Base-by-base conservation (phyloP, 1,140 invertebrate species). In the Pogonomyrmex californicus region DNA sequence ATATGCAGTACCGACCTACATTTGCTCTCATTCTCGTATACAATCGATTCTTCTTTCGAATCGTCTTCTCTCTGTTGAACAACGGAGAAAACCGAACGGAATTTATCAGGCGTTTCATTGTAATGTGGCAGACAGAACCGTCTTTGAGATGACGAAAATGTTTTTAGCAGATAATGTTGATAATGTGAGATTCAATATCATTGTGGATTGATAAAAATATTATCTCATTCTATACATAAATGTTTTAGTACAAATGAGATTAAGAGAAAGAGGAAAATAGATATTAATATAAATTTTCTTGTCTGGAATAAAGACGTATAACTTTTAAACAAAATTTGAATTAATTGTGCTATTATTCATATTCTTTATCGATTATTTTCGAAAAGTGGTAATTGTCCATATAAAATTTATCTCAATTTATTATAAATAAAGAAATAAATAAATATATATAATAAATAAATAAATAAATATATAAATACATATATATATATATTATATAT, bases 21-120 rank as follows among this genome's bases (percentile, higher is more conserved):
- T 86, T 81, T n/a, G 38, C 62, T 36, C 79, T 41, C 41, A 66
- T 82, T 81, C 78, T 81, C 49, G 30, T 83, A 73, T 83, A 83
- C 79, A 73, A 83, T 83, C 79, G 79, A 83, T 83, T 83, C 54
- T 60, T 83, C 79, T 81, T 81, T 68, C 78, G 63, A 81, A 58
- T 6, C 78, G 54, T 58, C 41, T 63, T 47, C 36, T 10, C 33
- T 41, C 14, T 41, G 49, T 73, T 82, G 33, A 33, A 73, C 33
- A 54, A 12, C 41, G 41, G 12, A 17, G 68, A 56, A 73, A 60
- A 73, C 66, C 30, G 54, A 62, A 10, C 30, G 41, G 47, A 73
- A 83, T 73, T 83, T 73, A 83, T 83, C 66, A 68, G 51, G 17
- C 51, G 4, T 41, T 56, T 73, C 54, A 38, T 36, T 68, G 9